phyloP scores from a whole-genome alignment of 2,888 invertebrate species.

The Dolichopus griseipennis region DNA sequence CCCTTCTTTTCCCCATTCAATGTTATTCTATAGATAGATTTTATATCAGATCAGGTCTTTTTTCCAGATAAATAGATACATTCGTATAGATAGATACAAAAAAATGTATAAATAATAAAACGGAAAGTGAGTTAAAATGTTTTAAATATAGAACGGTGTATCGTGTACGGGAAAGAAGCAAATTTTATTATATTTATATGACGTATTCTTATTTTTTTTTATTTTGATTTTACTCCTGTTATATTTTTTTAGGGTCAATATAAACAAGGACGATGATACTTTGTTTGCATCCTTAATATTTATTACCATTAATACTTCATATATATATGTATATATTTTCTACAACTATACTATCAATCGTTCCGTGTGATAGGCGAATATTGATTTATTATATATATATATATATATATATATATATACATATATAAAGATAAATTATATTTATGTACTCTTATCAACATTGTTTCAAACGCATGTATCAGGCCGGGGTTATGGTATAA shows the following conservation, averaged over 20 bases:
- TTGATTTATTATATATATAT: neutral
- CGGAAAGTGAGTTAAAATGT: neutral
- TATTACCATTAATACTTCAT: neutral
- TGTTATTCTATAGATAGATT: no score
- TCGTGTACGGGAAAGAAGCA: neutral
- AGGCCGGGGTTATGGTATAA: neutral
- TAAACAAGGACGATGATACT: constrained; percentile 3
- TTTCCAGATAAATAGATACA: no score
- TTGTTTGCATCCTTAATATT: neutral
- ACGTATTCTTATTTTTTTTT: neutral
- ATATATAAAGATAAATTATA: no score
- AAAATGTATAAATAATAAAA: neutral
- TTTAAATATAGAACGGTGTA: neutral
- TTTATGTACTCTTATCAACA: neutral
- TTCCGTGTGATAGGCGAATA: neutral
- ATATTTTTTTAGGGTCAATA: neutral
- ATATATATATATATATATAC: neutral
- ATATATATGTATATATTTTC: neutral
- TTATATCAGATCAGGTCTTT: no score
- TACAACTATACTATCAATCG: neutral
- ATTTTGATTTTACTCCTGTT: neutral
- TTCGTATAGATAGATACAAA: no score
- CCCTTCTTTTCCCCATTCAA: no score
- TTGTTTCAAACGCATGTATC: neutral
- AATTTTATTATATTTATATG: neutral